Percentiles rank a stretch among this genome's conserved stretches.
These are phyloP conservation scores for Ariopsis seemanni DNA, from an alignment of 2,113 vertebrate genomes.

Conservation along the genomic window DNA sequence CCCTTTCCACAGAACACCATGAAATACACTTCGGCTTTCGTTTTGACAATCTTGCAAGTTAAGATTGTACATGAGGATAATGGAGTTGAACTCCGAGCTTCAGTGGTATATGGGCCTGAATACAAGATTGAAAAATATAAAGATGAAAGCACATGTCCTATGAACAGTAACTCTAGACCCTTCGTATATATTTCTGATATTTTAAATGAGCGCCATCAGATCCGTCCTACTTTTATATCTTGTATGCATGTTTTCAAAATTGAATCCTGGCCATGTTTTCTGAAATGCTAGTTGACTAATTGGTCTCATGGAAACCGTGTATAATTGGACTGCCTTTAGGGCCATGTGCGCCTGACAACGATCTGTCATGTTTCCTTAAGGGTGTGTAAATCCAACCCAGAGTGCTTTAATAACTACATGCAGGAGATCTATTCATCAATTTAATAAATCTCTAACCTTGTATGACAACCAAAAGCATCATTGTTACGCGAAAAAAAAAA, in stretches of 20 bases:
- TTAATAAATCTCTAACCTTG: neutral
- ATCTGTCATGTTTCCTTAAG: neutral
- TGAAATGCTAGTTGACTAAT: constrained; percentile 7
- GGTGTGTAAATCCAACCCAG: neutral
- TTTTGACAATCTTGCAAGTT: neutral
- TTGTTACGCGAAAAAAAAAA: neutral
- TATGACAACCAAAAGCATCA: neutral
- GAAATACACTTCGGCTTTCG: neutral
- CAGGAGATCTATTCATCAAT: neutral
- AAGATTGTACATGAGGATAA: neutral
- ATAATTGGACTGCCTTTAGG: constrained; percentile 9
- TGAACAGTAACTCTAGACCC: neutral
- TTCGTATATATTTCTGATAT: too few relatives aligned
- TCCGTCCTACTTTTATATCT: neutral
- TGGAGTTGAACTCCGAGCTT: neutral
- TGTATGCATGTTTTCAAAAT: neutral
- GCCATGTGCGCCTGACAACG: neutral
- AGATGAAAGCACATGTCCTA: neutral
- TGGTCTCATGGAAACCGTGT: neutral
- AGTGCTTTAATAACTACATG: neutral
- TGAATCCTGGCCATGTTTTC: neutral
- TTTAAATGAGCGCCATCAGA: neutral
- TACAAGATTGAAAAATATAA: neutral
- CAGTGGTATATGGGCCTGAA: neutral
- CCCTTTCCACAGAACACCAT: neutral